Percentiles rank a stretch among this genome's conserved stretches.
These are phyloP conservation scores for Drosophila formosana DNA, from an alignment of 2,888 invertebrate species.

Conservation along the genomic window DNA sequence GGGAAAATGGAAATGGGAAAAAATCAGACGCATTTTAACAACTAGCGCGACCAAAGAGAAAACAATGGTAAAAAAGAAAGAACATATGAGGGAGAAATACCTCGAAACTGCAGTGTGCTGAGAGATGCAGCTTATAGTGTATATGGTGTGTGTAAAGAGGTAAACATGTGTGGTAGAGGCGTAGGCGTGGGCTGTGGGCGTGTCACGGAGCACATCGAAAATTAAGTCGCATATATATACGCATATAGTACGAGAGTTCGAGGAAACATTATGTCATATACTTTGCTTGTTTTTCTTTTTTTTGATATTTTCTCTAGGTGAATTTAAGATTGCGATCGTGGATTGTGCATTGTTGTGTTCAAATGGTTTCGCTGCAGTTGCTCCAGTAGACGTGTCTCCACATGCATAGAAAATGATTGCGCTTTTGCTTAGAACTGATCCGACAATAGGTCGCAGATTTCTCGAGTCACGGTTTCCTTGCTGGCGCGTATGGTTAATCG, in stretches of 20 bases:
- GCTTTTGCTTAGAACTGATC: conserved; percentile 93
- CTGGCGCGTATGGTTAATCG: conserved; percentile 98
- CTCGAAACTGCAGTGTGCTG: conserved; percentile 38
- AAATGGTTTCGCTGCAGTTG: conserved; percentile 62
- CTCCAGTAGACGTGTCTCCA: conserved; percentile 31
- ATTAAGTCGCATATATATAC: conserved; percentile 35
- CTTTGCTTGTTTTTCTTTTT: conserved; percentile 26
- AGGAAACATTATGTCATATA: conserved; percentile 54
- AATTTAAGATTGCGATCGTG: conserved; percentile 49
- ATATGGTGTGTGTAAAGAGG: conserved; percentile 21
- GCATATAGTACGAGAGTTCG: conserved; percentile 23
- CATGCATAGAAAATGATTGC: conserved; percentile 33
- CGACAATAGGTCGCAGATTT: conserved; percentile 96
- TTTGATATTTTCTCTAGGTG: conserved; percentile 68
- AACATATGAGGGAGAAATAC: conserved; percentile 17
- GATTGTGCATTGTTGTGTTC: conserved; percentile 71
- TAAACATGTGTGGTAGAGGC: conserved; percentile 48
- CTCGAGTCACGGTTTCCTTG: conserved; percentile 97
- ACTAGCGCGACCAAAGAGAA: conserved; percentile 43
- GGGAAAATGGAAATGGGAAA: conserved; percentile 1
- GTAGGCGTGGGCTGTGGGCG: conserved; percentile 22
- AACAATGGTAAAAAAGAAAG: conserved; percentile 25
- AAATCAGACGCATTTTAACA: conserved; percentile 47
- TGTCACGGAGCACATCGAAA: conserved; percentile 39
- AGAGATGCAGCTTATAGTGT: conserved; percentile 21